Conservation (phyloP, 2,888 invertebrate species). For the Archips xylosteana region DNA sequence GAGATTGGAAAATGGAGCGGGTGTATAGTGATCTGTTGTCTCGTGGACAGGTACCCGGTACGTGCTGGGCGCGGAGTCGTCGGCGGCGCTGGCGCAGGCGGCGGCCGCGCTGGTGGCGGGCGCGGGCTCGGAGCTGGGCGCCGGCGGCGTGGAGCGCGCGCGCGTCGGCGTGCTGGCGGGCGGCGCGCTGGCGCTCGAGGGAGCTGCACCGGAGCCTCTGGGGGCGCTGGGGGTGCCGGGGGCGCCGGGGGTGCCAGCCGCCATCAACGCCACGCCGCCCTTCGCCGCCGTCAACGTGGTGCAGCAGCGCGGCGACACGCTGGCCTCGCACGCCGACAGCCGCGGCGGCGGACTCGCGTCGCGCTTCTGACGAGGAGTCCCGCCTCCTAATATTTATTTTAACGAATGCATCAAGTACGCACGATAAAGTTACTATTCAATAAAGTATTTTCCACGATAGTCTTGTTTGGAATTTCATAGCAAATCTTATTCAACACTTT, state of each 20-base stretch:
- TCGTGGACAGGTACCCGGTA: slow-evolving; percentile 66
- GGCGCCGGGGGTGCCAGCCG: slow-evolving; percentile 32
- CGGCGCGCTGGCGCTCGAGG: slow-evolving; percentile 49
- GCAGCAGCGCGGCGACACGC: slow-evolving; percentile 86
- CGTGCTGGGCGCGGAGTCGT: slow-evolving; percentile 70
- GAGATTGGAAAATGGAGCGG: neutral
- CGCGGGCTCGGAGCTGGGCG: slow-evolving; percentile 48
- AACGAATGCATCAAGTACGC: neutral
- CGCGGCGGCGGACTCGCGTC: slow-evolving; percentile 89
- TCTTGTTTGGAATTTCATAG: too few species aligned
- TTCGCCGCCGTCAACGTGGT: slow-evolving; percentile 86
- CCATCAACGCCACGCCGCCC: slow-evolving; percentile 44
- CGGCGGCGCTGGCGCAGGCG: slow-evolving; percentile 61
- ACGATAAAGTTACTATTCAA: neutral
- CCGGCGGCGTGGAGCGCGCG: slow-evolving; percentile 44
- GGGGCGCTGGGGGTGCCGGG: slow-evolving; percentile 51
- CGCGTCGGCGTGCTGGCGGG: slow-evolving; percentile 54
- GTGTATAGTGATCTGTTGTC: neutral
- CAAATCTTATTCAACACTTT: neutral
- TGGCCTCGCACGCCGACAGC: slow-evolving; percentile 90
- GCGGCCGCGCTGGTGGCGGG: slow-evolving; percentile 52
- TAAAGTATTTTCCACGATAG: neutral
- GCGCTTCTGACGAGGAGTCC: slow-evolving; percentile 77
- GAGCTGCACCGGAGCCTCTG: slow-evolving; percentile 44
- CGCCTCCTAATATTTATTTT: neutral